Evolutionary conservation across 1,140 invertebrate genomes (phyloP).

Genomic region (Brachionus paranguensis): DNA sequence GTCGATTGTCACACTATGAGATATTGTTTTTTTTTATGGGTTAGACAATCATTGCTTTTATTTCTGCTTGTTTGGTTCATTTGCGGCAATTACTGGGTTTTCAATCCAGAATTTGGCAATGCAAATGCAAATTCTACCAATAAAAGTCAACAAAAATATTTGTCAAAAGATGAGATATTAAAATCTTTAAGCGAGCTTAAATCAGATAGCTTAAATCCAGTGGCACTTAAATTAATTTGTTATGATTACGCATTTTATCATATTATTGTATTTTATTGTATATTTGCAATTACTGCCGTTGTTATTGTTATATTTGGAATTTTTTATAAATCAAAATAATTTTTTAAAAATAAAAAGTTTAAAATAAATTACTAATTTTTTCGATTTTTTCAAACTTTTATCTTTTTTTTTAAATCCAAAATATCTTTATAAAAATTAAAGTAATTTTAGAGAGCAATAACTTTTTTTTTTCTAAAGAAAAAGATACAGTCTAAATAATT

Average conservation of each 20-base stretch:
- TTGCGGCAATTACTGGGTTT: constrained; percentile 26
- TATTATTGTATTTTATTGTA: neutral
- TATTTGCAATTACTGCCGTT: neutral
- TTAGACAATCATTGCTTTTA: neutral
- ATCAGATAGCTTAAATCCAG: neutral
- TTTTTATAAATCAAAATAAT: neutral
- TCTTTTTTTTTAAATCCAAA: neutral
- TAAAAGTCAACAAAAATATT: neutral
- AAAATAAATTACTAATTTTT: neutral
- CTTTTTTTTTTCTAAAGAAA: too few species aligned
- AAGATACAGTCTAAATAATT: too few species aligned
- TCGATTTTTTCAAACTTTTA: neutral
- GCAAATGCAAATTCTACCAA: neutral
- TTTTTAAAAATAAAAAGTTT: neutral
- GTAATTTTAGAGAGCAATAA: too few species aligned
- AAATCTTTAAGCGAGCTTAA: neutral
- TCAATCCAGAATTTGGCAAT: neutral
- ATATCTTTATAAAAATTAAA: too few species aligned
- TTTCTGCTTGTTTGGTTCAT: constrained; percentile 7
- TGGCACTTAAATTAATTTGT: neutral
- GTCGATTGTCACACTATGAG: neutral
- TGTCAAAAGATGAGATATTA: neutral
- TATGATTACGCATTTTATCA: constrained; percentile 1
- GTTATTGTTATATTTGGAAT: neutral
- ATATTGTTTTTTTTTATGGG: neutral